Evolutionary conservation across 2,797 vertebrate species (phyloP).

Genomic region (Alcedo quadribrachys): DNA sequence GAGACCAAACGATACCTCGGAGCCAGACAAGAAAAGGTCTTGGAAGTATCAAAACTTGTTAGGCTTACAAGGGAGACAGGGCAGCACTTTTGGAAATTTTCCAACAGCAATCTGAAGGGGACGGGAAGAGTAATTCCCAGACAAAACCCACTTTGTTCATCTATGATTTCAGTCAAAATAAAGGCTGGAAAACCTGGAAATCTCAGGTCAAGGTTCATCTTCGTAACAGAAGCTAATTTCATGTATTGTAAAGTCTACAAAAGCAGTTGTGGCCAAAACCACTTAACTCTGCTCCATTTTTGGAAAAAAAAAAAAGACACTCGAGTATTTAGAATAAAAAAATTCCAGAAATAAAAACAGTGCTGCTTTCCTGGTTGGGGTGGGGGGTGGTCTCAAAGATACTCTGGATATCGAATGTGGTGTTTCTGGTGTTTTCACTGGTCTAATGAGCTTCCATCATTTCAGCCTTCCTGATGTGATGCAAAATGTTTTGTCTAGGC

Average conservation of each 20-base stretch:
- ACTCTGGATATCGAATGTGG: neutral
- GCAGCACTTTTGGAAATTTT: neutral
- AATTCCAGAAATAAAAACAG: neutral
- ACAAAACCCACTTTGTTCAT: constrained; percentile 4
- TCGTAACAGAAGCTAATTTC: neutral
- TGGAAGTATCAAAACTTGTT: neutral
- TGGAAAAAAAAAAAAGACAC: neutral
- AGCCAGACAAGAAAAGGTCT: neutral
- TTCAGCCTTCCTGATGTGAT: constrained; percentile 1
- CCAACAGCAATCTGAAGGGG: neutral
- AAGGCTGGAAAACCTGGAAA: neutral
- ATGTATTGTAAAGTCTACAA: neutral
- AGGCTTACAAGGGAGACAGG: neutral
- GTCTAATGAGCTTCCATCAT: constrained; percentile 12
- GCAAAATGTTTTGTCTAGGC: constrained; percentile 40
- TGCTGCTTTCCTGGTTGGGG: neutral
- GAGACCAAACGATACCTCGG: neutral
- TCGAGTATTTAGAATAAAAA: neutral
- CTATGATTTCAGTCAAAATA: constrained; percentile 7
- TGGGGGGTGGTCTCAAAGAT: neutral
- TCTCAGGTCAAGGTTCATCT: neutral
- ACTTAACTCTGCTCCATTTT: constrained; percentile 9
- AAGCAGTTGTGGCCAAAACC: neutral
- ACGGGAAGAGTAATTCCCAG: constrained; percentile 41
- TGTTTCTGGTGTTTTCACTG: neutral